Percentiles rank a stretch among this genome's conserved stretches.
These are phyloP conservation scores for Scarus forsteni DNA, from an alignment of 2,797 vertebrate species.

Conservation along the genomic window DNA sequence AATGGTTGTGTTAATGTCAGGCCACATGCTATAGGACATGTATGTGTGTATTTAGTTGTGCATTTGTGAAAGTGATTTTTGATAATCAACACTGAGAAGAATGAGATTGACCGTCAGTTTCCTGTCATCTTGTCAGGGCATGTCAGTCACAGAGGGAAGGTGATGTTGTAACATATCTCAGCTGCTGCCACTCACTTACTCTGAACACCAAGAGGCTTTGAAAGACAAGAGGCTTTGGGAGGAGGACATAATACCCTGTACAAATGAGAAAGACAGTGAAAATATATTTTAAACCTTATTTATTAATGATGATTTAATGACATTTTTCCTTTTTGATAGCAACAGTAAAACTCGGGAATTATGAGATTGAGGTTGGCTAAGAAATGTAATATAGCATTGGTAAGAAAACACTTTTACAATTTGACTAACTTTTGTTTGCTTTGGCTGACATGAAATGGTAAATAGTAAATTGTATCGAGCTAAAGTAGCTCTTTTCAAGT, in stretches of 20 bases:
- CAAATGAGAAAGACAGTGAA: constrained; percentile 15
- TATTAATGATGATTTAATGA: no score
- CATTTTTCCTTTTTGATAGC: no score
- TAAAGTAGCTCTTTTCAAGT: no score
- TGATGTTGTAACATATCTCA: constrained; percentile 18
- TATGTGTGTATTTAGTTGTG: constrained; percentile 30
- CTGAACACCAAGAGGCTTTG: constrained; percentile 3
- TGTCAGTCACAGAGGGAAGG: constrained; percentile 25
- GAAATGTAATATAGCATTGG: no score
- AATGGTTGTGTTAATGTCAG: constrained; percentile 71
- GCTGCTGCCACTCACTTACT: constrained; percentile 26
- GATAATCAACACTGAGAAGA: constrained; percentile 64
- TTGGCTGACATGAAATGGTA: no score
- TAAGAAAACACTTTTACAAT: no score
- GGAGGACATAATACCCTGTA: neutral
- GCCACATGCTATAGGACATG: constrained; percentile 60
- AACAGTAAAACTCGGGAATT: no score
- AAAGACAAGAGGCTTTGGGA: constrained; percentile 3
- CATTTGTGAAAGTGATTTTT: constrained; percentile 34
- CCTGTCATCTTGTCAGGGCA: constrained; percentile 44
- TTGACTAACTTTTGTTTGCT: no score
- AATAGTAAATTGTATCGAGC: no score
- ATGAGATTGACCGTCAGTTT: constrained; percentile 16
- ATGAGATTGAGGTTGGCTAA: no score
- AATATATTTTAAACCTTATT: neutral